Conservation (phyloP, 2,797 vertebrate genomes). For the Ispidina picta region DNA sequence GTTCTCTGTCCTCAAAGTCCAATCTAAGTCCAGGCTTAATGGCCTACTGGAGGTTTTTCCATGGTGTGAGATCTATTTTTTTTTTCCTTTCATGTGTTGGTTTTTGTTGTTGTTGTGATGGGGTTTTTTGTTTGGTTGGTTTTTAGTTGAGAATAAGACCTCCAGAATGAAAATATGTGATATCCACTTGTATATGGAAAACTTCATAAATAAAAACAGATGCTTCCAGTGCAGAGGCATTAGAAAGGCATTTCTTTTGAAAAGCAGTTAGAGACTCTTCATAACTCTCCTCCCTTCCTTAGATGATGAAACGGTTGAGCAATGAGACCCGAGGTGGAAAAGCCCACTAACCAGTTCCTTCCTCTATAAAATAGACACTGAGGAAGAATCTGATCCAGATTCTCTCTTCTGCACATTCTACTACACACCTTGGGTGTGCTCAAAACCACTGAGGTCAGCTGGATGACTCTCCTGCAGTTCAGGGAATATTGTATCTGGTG, state of each 20-base stretch:
- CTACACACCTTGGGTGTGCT: slow-evolving; percentile 10
- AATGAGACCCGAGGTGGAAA: neutral
- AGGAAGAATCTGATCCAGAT: neutral
- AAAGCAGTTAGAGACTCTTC: slow-evolving; percentile 24
- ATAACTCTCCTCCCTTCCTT: neutral
- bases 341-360: slow-evolving; percentile 21
- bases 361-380: slow-evolving; percentile 13
- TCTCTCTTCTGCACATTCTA: neutral
- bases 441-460: slow-evolving; percentile 10
- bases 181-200: slow-evolving; percentile 5
- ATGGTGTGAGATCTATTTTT: neutral
- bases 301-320: neutral
- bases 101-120: neutral
- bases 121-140: neutral
- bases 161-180: neutral
- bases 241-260: slow-evolving; percentile 35
- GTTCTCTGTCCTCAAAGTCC: neutral
- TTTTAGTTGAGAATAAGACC: neutral
- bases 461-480: neutral
- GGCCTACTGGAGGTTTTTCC: neutral
- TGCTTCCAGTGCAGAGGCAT: neutral
- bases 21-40: neutral
- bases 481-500: neutral
- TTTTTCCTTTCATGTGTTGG: neutral
- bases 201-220: slow-evolving; percentile 37